Evolutionary conservation across 2,797 vertebrate genomes (phyloP), one percentile per base, ranked within the genome.

Genomic region (Enteromius unitaeniatus): DNA sequence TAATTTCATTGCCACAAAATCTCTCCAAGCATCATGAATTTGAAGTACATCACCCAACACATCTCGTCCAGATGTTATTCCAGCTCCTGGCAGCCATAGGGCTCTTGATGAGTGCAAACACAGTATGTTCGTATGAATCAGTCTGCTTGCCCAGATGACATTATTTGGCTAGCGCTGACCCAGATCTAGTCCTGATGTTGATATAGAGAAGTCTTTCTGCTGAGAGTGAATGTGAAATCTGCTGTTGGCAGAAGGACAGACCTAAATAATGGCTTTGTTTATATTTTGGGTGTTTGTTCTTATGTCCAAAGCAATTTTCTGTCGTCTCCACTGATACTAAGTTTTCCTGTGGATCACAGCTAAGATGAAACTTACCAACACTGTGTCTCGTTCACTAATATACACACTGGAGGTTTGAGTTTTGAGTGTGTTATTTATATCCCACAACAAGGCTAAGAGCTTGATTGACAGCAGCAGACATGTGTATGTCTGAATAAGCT

Each of bases 271-370:
- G 72, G 21, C 5, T 67, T 82, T 58, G 37, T 17, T 34, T 15
- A 26, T 73, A 47, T 82, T 72, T 55, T 58, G 8, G 49, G 11
- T 60, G 28, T 64, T 64, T 82, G 8, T 74, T 86, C 75, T 82
- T 28, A 67, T n/a, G n/a, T 51, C 14, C 7, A 79, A 79, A 60
- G 31, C 21, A 67, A 62, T 78, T 64, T 78, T 70, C 26, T 64
- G 19, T 69, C 28, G 11, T 69, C 42, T 10, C 10, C 42, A 34
- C 45, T 53, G 23, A 74, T 14, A 13, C 6, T 7, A 17, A 2
- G 3, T 58, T 10, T 37, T 40, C 11, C 40, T 8, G n/a, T 81
- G 37, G 8, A 40, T 13, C 51, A 28, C 28, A 65, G 28, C 55
- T 55, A 49, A 17, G 47, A n/a, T 5, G 64, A 34, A 21, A 4